Conservation (phyloP, 53 echinoderm and acorn worm species). For the Hippasteria phrygiana region DNA sequence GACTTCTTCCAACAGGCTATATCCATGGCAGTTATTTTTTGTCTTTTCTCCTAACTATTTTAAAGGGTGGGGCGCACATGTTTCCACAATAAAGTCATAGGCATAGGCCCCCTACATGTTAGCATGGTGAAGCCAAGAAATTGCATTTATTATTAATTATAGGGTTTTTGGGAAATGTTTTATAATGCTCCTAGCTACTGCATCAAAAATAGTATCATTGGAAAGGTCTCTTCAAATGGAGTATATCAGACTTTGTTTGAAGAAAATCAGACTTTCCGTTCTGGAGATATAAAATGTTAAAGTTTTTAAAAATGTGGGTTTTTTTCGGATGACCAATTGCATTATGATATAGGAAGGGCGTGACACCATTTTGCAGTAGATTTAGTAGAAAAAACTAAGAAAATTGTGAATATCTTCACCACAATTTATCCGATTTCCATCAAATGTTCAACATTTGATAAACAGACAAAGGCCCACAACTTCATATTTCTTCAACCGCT, state of each 20-base stretch:
- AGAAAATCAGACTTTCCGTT: not conserved
- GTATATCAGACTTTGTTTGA: slow-evolving; percentile 1
- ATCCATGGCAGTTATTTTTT: too few species aligned
- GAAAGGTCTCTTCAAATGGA: slow-evolving; percentile 8
- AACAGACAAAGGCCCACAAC: not conserved
- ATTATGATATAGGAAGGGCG: not conserved
- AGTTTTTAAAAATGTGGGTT: not conserved
- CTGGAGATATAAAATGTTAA: not conserved
- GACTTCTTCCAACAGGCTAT: too few species aligned
- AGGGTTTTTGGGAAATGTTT: not conserved
- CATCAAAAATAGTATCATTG: slow-evolving; percentile 11
- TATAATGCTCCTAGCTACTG: slow-evolving; percentile 14
- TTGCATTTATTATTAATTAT: too few species aligned
- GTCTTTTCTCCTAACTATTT: too few species aligned
- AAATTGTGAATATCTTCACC: not conserved
- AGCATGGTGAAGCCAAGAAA: too few species aligned
- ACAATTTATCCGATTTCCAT: too few species aligned
- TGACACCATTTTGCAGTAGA: not conserved
- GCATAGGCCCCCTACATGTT: too few species aligned
- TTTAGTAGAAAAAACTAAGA: not conserved
- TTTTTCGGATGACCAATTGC: too few species aligned
- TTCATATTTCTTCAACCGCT: not conserved
- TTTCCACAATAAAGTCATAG: too few species aligned
- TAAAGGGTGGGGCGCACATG: too few species aligned
- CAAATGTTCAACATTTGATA: not conserved